Evolutionary conservation across 2,113 vertebrate genomes (phyloP), one percentile per base, ranked within the genome.

Genomic region (Anser brachyrhynchus): DNA sequence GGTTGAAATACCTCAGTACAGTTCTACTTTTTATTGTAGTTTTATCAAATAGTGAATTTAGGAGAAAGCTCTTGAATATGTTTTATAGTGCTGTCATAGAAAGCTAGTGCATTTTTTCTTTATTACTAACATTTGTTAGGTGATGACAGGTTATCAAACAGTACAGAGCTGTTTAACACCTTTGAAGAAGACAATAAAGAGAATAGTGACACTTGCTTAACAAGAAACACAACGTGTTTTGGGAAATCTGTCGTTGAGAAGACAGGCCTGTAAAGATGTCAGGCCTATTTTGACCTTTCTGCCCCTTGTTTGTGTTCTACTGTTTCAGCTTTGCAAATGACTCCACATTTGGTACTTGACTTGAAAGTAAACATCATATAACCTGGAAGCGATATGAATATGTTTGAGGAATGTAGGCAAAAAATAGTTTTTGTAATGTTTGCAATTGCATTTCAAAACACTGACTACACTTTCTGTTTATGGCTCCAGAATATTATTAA

Each of bases 131-230:
- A 31, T 95, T 96, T 96, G 95, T 81, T 87, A 35, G 37, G 26
- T 52, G 92, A 81, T 87, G 94, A 90, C 78, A 91, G 65, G 49
- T 86, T 94, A 87, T 97, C 94, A 83, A 77, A 90, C 43, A 90
- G 31, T 73, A 59, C 20, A 49, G 72, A 95, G 33, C 78, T 79
- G 29, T 87, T 88, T 93, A 91, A 95, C 90, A 92, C 91, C 77
- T 95, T 64, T 84, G 77, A 41, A 87, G 62, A 72, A 81, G 84
- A 70, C 46, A 66, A 29, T 69, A 87, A 89, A 78, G 74, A 76
- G 75, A 54, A 43, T 86, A 69, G 79, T 75, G 86, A 86, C 55
- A 64, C 44, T 96, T 95, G 39, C 90, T 91, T 90, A 95, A 89
- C 83, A 89, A 90, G 93, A 71, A 77, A 37, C n/a, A 64, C 66